phyloP scores from a whole-genome alignment of 2,113 vertebrate species.

The Stegastes partitus region DNA sequence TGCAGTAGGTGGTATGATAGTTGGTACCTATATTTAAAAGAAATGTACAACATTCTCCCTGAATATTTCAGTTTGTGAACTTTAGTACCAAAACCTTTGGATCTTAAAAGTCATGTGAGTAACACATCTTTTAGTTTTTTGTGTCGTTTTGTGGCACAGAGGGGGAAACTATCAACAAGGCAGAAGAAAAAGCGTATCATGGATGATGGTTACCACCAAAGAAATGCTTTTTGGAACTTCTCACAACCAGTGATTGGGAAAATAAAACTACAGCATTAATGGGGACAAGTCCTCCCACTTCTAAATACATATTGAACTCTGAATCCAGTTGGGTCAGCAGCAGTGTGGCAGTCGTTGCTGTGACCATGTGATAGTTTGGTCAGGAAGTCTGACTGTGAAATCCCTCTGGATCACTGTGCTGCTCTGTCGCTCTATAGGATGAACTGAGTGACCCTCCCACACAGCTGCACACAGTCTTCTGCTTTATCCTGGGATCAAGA shows the following conservation, averaged over 20 bases:
- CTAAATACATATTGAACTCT: background rate
- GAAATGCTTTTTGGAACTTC: conserved; percentile 4
- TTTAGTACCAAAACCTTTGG: no score
- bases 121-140: no score
- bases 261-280: background rate
- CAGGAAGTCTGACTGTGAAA: conserved; percentile 8
- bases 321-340: background rate
- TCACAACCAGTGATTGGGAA: background rate
- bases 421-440: conserved; percentile 24
- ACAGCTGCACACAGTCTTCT: conserved; percentile 43
- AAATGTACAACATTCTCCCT: no score
- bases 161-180: background rate
- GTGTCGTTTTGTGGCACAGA: background rate
- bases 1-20: background rate
- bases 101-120: no score
- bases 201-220: background rate
- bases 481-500: conserved; percentile 41
- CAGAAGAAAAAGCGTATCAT: no score
- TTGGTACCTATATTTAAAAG: background rate
- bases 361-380: background rate
- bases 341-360: conserved; percentile 1
- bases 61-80: no score
- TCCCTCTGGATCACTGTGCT: conserved; percentile 4
- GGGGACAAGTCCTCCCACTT: background rate
- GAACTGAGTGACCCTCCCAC: conserved; percentile 41